Evolutionary conservation across 2,888 invertebrate species (phyloP).

Genomic region (Parnassius smintheus): DNA sequence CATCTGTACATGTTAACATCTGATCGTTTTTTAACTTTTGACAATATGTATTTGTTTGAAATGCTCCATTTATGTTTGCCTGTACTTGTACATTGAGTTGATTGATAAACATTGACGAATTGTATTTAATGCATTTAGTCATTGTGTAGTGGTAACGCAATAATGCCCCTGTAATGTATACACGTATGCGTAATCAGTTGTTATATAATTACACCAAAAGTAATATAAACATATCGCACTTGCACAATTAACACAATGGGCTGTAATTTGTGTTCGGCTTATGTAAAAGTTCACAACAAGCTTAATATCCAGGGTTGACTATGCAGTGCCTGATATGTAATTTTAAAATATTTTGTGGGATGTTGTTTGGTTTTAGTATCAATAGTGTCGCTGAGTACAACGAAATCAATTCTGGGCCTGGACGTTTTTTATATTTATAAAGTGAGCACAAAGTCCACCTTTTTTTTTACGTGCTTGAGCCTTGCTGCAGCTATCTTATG

Average conservation of each 20-base stretch:
- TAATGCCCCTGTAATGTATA: neutral
- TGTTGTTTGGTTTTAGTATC: neutral
- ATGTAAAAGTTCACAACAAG: neutral
- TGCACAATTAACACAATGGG: slow-evolving; percentile 9
- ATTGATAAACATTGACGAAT: neutral
- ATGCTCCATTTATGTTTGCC: too few relatives aligned
- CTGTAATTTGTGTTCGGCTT: slow-evolving; percentile 13
- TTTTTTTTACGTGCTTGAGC: too few relatives aligned
- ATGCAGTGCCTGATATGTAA: neutral
- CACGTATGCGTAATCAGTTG: slow-evolving; percentile 2
- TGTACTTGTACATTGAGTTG: neutral
- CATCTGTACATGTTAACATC: too few relatives aligned
- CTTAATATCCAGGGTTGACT: slow-evolving; percentile 1
- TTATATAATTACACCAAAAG: slow-evolving; percentile 16
- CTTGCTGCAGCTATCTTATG: too few relatives aligned
- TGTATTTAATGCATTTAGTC: slow-evolving; percentile 3
- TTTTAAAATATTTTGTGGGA: neutral
- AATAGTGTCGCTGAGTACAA: neutral
- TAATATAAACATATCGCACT: slow-evolving; percentile 15
- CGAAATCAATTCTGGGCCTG: too few relatives aligned
- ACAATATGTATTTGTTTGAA: too few relatives aligned
- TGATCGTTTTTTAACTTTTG: too few relatives aligned
- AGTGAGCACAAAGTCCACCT: too few relatives aligned
- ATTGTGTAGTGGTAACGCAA: neutral
- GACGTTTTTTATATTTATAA: too few relatives aligned